phyloP scores from a whole-genome alignment of 1,140 invertebrate genomes.

The Propsilocerus akamusi region DNA sequence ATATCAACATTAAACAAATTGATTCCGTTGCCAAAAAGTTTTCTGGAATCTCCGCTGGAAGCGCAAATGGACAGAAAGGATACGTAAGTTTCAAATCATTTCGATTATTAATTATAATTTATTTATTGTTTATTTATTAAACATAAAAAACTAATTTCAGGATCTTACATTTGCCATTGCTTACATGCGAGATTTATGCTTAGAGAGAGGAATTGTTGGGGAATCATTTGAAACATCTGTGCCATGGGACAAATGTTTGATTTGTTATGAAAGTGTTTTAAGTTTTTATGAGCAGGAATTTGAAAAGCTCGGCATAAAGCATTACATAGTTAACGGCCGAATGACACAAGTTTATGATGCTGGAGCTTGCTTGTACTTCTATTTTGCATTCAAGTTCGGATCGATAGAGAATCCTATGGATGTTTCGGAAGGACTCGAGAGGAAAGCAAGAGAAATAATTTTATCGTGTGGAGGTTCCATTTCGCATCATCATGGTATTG shows the following conservation, averaged over 20 bases:
- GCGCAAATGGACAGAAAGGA: conserved; percentile 47
- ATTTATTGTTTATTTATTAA: too few relatives aligned
- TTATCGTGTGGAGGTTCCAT: conserved; percentile 43
- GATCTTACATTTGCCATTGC: conserved; percentile 54
- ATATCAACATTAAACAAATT: conserved; percentile 36
- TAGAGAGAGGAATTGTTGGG: conserved; percentile 45
- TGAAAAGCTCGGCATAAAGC: conserved; percentile 24
- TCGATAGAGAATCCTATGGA: conserved; percentile 32
- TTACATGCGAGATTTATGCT: conserved; percentile 47
- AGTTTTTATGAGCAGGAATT: conserved; percentile 34
- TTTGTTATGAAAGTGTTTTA: conserved; percentile 45
- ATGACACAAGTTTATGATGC: conserved; percentile 60
- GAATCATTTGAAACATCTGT: conserved; percentile 63
- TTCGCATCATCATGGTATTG: conserved; percentile 56
- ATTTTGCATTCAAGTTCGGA: conserved; percentile 50
- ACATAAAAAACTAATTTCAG: too few relatives aligned
- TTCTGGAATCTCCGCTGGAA: conserved; percentile 39
- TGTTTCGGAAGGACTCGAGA: conserved; percentile 38
- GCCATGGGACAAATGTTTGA: conserved; percentile 45
- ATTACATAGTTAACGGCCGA: conserved; percentile 29
- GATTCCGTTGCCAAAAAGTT: conserved; percentile 33
- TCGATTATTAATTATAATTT: too few relatives aligned
- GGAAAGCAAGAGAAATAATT: conserved; percentile 41
- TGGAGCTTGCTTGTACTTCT: conserved; percentile 60
- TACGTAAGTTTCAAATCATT: conserved; percentile 31